Evolutionary conservation across 2,797 vertebrate genomes (phyloP).

Genomic region (Coracias cyanogaster): DNA sequence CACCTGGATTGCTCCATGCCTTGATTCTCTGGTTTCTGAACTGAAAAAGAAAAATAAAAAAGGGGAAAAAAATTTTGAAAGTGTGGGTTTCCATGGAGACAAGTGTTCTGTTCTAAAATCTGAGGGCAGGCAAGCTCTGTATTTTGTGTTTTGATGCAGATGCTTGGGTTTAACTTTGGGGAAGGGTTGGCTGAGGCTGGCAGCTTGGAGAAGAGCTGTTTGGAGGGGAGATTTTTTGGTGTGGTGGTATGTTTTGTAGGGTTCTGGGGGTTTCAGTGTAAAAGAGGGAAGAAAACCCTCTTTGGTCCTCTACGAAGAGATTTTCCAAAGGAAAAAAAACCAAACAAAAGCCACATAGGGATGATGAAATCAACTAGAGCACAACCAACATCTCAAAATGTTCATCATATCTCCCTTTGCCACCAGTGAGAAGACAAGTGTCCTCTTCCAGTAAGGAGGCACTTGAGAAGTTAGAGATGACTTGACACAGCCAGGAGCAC

Average conservation of each 20-base stretch:
- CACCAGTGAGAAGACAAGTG: background rate
- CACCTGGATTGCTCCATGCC: background rate
- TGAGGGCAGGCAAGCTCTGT: constrained; percentile 2
- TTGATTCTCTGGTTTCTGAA: background rate
- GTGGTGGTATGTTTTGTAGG: background rate
- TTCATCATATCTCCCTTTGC: accelerated
- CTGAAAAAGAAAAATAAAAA: background rate
- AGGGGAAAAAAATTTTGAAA: background rate
- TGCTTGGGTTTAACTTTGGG: constrained; percentile 11
- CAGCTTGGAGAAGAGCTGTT: background rate
- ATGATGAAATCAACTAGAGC: background rate
- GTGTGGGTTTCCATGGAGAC: constrained; percentile 63
- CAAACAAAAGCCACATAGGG: background rate
- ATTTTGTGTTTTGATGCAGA: constrained; percentile 34
- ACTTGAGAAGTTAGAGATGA: background rate
- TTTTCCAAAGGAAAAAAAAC: background rate
- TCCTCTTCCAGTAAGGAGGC: background rate
- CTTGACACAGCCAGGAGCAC: constrained; percentile 17
- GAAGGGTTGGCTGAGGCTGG: background rate
- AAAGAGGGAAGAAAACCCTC: background rate
- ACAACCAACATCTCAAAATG: background rate
- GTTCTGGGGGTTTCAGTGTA: background rate
- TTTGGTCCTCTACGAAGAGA: background rate
- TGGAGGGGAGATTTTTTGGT: background rate
- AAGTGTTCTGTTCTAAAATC: constrained; percentile 46